A percentile compares a stretch with the other conserved stretches of the same genome.
phyloP scores from a whole-genome alignment of 2,113 vertebrate genomes.

The Turnix velox region DNA sequence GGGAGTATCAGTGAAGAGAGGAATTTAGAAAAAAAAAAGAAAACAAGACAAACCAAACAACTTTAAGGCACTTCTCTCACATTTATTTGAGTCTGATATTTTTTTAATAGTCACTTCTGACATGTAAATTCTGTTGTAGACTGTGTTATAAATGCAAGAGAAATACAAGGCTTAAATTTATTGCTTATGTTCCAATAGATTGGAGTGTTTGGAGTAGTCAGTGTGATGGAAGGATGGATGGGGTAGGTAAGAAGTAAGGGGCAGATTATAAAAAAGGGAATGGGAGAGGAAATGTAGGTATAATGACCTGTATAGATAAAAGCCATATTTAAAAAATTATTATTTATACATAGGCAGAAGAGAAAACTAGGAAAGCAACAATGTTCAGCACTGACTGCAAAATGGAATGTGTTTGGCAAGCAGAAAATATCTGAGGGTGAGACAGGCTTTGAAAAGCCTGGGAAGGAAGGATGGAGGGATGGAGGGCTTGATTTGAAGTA shows the following conservation, averaged over 20 bases:
- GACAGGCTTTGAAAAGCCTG: not conserved
- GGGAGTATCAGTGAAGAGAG: not conserved
- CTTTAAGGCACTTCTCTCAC: not conserved
- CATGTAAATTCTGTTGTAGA: not conserved
- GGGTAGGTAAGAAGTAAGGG: not conserved
- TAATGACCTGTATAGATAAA: not conserved
- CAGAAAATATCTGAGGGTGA: not conserved
- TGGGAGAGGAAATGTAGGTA: not conserved
- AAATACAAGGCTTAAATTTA: rapidly evolving
- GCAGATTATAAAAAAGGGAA: not conserved
- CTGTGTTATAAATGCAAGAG: not conserved
- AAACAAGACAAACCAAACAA: not conserved
- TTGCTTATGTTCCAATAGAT: not conserved
- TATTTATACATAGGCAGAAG: not conserved
- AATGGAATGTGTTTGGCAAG: not conserved
- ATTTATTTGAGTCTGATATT: not conserved
- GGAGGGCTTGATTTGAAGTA: not conserved
- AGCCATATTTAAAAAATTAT: rapidly evolving
- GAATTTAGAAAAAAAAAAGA: not conserved
- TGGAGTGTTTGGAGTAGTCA: not conserved
- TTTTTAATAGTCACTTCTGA: not conserved
- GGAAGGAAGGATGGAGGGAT: not conserved
- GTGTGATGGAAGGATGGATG: not conserved
- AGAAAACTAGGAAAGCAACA: not conserved
- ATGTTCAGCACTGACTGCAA: not conserved